phyloP scores from a whole-genome alignment of 2,113 vertebrate genomes.

The Saiga tatarica region DNA sequence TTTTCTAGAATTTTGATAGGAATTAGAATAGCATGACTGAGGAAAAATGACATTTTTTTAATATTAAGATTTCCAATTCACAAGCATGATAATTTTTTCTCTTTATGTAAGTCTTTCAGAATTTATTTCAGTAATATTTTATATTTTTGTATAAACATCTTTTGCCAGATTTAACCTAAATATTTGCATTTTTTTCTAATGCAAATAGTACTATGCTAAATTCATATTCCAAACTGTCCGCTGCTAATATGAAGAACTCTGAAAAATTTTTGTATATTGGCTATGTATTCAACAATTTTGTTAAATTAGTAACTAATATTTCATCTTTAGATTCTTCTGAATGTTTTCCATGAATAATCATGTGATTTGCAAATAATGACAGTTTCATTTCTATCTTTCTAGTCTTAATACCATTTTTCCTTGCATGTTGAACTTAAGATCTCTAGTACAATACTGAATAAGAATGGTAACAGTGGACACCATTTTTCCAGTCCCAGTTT shows the following conservation, averaged over 20 bases:
- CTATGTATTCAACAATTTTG: not conserved
- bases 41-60: not conserved
- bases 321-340: constrained; percentile 3
- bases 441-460: not conserved
- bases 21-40: not conserved
- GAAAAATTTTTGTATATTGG: not conserved
- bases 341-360: not conserved
- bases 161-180: not conserved
- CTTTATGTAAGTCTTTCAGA: not conserved
- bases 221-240: not conserved
- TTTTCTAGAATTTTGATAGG: not conserved
- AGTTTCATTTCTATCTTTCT: not conserved
- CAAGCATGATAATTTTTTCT: not conserved
- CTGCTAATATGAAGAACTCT: not conserved
- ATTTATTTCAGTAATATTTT: not conserved
- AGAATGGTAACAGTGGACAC: not conserved
- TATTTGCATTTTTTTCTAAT: not conserved
- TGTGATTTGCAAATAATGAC: not conserved
- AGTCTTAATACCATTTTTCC: not conserved
- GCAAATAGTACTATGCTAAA: not conserved
- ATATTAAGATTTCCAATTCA: not conserved
- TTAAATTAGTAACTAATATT: not conserved
- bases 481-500: not conserved
- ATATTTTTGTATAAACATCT: not conserved
- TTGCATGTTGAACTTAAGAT: not conserved